Evolutionary conservation across 1,140 invertebrate genomes (phyloP), one percentile per base, ranked within the genome.

Genomic region (Diploscapter pachys): DNA sequence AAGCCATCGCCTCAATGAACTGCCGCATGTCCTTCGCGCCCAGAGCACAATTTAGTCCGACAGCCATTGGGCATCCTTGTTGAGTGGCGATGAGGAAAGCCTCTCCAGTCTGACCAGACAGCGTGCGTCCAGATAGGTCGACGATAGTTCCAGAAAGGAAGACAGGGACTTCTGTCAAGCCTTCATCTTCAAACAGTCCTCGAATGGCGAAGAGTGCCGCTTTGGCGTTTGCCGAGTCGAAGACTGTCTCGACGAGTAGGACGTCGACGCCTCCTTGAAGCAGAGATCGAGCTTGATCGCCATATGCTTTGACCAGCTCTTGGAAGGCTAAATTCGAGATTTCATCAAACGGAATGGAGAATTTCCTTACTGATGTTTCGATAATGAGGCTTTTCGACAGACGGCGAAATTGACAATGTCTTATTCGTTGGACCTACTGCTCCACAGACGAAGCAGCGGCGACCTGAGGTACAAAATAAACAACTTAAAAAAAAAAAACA

Each of bases 211-310:
- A 90, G 4, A 90, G 78, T 11, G 90, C 90, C 64, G 90, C 90
- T 85, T 90, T 90, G 3, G 89, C 85, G 86, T 90, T 90, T 3
- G 89, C 89, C 63, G 89, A 90, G 80, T 90, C 90, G 86, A 90
- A 90, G 65, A 90, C 89, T 3, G 90, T 90, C 82, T 90, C 90
- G 4, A 90, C 88, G 56, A 90, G 80, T 5, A 90, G 79, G 6
- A 90, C 78, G 84, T 90, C 89, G 6, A 85, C 88, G n/a, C 88
- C 88, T 67, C 89, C 89, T 81, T 90, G 89, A 5, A 90, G 76
- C 9, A 90, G 81, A 48, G 88, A 90, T 74, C 81, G 80, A 8
- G 88, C 87, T 82, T 90, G 89, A 76, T 90, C 88, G 59, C 76
- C 87, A 77, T 90, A 90, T 0, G 89, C 89, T n/a, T 86, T 85